Conservation (phyloP, 92 coral and sea anemone genomes). For the Montipora capitata region DNA sequence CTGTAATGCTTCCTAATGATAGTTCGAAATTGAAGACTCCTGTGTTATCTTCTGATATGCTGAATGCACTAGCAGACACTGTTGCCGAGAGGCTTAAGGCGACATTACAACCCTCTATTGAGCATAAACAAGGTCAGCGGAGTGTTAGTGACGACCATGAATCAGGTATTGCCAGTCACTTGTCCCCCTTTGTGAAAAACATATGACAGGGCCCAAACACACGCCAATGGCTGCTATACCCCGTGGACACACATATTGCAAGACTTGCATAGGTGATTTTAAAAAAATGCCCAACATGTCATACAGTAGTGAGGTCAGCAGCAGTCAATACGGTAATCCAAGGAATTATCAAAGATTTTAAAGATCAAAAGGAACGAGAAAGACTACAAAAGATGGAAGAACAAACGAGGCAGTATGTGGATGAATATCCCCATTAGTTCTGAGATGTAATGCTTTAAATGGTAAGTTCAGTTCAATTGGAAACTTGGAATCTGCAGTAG, state of each 20-base stretch:
- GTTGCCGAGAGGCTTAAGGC: conserved; percentile 86
- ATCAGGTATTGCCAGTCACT: conserved; percentile 89
- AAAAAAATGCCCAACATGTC: conserved; percentile 94
- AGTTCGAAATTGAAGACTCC: conserved; percentile 26
- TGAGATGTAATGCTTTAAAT: conserved; percentile 90
- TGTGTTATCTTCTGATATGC: conserved; percentile 76
- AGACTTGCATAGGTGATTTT: conserved; percentile 85
- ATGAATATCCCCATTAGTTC: conserved; percentile 89
- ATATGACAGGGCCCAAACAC: conserved; percentile 92
- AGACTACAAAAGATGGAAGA: conserved; percentile 93
- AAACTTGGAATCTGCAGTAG: not conserved
- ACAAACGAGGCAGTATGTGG: conserved; percentile 96
- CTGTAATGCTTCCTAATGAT: not conserved
- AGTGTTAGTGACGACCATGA: conserved; percentile 23
- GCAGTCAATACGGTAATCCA: conserved; percentile 96
- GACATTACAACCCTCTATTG: conserved; percentile 40
- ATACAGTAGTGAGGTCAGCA: conserved; percentile 83
- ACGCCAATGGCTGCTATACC: conserved; percentile 95
- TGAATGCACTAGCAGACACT: conserved; percentile 89
- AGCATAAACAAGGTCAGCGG: conserved; percentile 32
- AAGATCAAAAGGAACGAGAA: conserved; percentile 90
- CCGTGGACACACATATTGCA: conserved; percentile 95
- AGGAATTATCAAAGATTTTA: conserved; percentile 87
- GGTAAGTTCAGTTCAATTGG: conserved; percentile 48
- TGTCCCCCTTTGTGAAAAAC: conserved; percentile 82